A percentile compares a stretch with the other conserved stretches of the same genome.
These are phyloP conservation scores for Ephestia elutella DNA, from an alignment of 1,140 invertebrate species.

Conservation along the genomic window DNA sequence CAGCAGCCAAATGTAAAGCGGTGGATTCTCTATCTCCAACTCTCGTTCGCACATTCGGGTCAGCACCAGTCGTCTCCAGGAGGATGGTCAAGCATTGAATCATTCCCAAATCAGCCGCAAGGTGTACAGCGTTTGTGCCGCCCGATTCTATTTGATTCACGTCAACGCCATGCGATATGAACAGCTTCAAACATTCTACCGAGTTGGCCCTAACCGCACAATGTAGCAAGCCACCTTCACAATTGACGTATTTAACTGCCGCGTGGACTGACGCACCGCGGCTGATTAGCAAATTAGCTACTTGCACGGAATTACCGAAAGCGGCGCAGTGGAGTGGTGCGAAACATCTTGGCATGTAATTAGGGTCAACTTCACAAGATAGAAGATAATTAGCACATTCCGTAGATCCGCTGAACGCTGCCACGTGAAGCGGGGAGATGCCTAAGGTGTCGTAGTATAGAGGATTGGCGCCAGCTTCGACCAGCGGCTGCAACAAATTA, in stretches of 20 bases:
- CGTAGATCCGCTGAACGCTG: constrained; percentile 84
- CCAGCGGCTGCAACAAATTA: constrained; percentile 77
- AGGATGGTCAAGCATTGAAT: constrained; percentile 80
- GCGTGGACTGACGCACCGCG: constrained; percentile 78
- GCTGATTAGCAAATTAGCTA: constrained; percentile 81
- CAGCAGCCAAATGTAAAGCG: constrained; percentile 86
- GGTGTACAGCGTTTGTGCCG: constrained; percentile 84
- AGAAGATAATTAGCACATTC: constrained; percentile 82
- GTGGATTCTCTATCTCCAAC: constrained; percentile 82
- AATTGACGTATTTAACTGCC: constrained; percentile 76
- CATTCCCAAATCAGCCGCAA: constrained; percentile 84
- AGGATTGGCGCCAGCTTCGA: constrained; percentile 80
- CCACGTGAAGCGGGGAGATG: constrained; percentile 81
- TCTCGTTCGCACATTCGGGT: constrained; percentile 77
- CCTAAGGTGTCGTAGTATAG: constrained; percentile 81
- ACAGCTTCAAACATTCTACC: constrained; percentile 81
- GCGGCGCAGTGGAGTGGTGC: constrained; percentile 87
- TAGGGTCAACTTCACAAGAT: constrained; percentile 79
- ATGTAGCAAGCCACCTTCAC: constrained; percentile 85
- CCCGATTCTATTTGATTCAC: constrained; percentile 80
- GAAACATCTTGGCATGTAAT: constrained; percentile 79
- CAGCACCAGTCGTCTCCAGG: constrained; percentile 78
- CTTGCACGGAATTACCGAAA: constrained; percentile 84
- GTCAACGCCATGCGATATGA: constrained; percentile 81
- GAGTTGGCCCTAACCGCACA: constrained; percentile 85